Evolutionary conservation across 2,113 vertebrate genomes (phyloP).

Genomic region (Jaculus jaculus): DNA sequence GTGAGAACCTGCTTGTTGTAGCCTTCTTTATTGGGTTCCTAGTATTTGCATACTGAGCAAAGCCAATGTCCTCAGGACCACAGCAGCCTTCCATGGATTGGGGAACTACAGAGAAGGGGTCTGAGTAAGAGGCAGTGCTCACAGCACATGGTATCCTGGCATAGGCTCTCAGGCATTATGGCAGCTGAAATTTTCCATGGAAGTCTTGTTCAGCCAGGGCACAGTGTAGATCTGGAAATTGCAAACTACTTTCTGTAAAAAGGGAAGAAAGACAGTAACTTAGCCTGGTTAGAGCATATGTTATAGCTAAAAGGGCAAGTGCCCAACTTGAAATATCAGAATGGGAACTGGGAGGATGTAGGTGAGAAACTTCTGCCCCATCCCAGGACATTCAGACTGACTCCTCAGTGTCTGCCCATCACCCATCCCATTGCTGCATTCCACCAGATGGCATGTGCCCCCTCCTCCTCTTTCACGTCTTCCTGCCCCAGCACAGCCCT

Average conservation of each 20-base stretch:
- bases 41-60: neutral
- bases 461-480: rapidly evolving
- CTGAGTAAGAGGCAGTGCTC: neutral
- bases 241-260: constrained; percentile 74
- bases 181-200: constrained; percentile 58
- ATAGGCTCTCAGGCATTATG: neutral
- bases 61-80: neutral
- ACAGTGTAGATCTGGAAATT: constrained; percentile 69
- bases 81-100: neutral
- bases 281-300: neutral
- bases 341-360: too few relatives aligned
- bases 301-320: neutral
- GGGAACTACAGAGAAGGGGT: neutral
- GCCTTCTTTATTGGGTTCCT: neutral
- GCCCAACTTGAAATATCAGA: neutral
- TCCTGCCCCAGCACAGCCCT: neutral
- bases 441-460: neutral
- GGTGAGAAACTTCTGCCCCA: neutral
- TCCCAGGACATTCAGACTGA: neutral
- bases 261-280: constrained; percentile 21
- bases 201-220: constrained; percentile 32
- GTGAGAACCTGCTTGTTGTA: neutral
- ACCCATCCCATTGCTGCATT: neutral
- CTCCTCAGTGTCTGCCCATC: neutral
- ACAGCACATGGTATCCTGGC: neutral